Evolutionary conservation across 2,797 vertebrate genomes (phyloP), one percentile per base, ranked within the genome.

Genomic region (Luscinia megarhynchos): DNA sequence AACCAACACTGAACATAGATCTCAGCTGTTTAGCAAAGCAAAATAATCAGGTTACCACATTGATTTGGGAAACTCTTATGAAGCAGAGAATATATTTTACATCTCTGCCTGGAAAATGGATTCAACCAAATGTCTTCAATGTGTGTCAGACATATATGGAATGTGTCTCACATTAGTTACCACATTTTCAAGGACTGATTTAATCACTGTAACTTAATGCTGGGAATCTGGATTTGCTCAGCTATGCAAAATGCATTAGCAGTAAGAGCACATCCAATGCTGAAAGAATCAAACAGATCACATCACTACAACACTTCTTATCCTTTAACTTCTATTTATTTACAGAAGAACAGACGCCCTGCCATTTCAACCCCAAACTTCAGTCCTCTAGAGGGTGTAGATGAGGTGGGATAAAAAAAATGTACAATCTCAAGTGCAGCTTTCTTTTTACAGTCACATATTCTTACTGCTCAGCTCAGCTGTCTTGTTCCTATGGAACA

Each of bases 161-260:
- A 45, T 82, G 74, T 34, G 50, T 93, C 77, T 83, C 83, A 74
- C 84, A 90, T 70, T 40, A 80, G 45, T 81, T 85, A 87, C 77
- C 62, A 59, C 88, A 66, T 86, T 88, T 90, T 89, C 67, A 72
- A 86, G 86, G 68, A 59, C 89, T 93, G 79, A 85, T 82, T 64
- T 75, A 73, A 82, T 92, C 82, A 88, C 76, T 69, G 40, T 77
- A 62, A 66, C 79, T 38, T 66, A 85, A 84, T 89, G 76, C 89
- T 73, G 67, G 40, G 91, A 81, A 89, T 69, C 59, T 58, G 72
- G 68, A 84, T 84, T 81, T 89, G 46, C 70, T 87, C 94, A 88
- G 67, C 85, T 91, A 92, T 51, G 69, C 83, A 93, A 90, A 95
- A 96, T 64, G 68, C 74, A 95, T 90, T 93, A 93, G 89, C 78